Evolutionary conservation across 2,113 vertebrate genomes (phyloP).

Genomic region (Pelvicachromis taeniatus): DNA sequence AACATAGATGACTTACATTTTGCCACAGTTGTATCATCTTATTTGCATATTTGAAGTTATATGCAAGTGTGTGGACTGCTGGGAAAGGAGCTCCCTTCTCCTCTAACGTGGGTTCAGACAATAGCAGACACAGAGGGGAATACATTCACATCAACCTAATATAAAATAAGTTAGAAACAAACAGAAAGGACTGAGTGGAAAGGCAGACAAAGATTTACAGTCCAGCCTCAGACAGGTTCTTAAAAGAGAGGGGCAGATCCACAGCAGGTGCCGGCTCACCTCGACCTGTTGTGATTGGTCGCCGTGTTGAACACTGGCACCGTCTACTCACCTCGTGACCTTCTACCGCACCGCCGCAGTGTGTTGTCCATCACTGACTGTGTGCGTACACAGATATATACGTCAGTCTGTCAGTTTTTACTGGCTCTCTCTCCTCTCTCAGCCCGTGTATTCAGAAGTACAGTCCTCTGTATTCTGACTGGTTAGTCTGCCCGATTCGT

Average conservation of each 20-base stretch:
- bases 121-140: not conserved
- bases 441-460: slow-evolving; percentile 38
- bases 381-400: not conserved
- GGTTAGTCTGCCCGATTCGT: not conserved
- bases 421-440: not conserved
- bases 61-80: slow-evolving; percentile 8
- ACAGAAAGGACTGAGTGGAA: not conserved
- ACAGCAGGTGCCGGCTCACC: slow-evolving; percentile 8
- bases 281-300: slow-evolving; percentile 5
- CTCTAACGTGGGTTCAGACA: not conserved
- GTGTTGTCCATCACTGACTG: slow-evolving; percentile 5
- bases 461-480: slow-evolving; percentile 9
- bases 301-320: not conserved
- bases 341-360: not conserved
- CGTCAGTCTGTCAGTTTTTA: not conserved
- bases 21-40: not conserved
- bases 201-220: slow-evolving; percentile 30
- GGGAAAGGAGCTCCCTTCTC: not conserved
- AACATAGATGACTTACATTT: not conserved
- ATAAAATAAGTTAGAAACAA: not conserved
- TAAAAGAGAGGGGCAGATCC: not conserved
- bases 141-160: not conserved
- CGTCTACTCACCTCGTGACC: slow-evolving; percentile 3
- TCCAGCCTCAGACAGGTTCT: slow-evolving; percentile 3
- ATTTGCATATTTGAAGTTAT: slow-evolving; percentile 16